Conservation (phyloP, 2,113 vertebrate species). For the Aleadryas rufinucha region DNA sequence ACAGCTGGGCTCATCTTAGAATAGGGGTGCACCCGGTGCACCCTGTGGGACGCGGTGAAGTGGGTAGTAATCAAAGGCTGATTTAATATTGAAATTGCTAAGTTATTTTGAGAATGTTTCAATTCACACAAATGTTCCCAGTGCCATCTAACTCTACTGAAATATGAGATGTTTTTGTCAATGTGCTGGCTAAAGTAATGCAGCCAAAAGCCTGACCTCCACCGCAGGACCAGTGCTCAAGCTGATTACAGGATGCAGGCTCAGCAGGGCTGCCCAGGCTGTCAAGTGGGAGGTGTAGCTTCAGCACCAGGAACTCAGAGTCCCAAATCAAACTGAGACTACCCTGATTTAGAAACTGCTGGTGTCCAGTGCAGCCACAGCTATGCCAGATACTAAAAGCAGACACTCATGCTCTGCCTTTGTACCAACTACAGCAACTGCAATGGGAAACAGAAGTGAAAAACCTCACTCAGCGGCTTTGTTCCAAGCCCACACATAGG, state of each 20-base stretch:
- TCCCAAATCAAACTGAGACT: neutral
- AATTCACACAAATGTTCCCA: neutral
- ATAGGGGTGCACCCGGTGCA: neutral
- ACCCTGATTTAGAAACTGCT: neutral
- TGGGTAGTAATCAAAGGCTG: neutral
- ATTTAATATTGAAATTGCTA: neutral
- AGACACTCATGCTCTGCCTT: neutral
- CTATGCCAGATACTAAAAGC: neutral
- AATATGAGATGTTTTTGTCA: neutral
- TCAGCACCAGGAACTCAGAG: neutral
- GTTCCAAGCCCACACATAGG: neutral
- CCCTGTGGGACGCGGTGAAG: neutral
- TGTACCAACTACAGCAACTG: neutral
- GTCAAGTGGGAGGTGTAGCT: neutral
- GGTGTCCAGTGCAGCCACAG: neutral
- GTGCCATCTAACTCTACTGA: neutral
- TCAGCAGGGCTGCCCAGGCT: neutral
- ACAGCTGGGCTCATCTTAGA: neutral
- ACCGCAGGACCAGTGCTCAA: neutral
- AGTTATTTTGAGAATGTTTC: neutral
- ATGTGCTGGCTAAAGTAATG: fast-evolving
- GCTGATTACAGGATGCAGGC: neutral
- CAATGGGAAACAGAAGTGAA: slow-evolving; percentile 26
- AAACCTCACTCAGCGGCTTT: neutral
- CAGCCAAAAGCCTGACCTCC: neutral